Percentiles rank a stretch among this genome's conserved stretches.
Conservation (phyloP, 2,888 invertebrate genomes). For the Drosophila neonasuta region DNA sequence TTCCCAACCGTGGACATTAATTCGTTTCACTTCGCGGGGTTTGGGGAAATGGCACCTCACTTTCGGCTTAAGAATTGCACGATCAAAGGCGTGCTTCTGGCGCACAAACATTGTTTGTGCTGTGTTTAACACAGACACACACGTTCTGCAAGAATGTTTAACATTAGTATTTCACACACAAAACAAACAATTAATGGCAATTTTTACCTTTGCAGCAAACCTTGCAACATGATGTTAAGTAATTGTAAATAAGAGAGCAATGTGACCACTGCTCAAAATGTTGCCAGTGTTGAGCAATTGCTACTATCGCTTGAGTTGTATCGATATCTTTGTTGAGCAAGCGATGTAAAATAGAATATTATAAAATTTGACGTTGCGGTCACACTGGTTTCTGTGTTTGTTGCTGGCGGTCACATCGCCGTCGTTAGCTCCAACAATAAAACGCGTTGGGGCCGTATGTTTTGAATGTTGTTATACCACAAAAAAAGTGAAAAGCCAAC, state of each 20-base stretch:
- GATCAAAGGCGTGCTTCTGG: slow-evolving; percentile 78
- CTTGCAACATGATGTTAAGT: slow-evolving; percentile 73
- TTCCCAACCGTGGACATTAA: slow-evolving; percentile 88
- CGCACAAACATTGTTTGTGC: slow-evolving; percentile 66
- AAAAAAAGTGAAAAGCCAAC: slow-evolving; percentile 61
- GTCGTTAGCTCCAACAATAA: slow-evolving; percentile 67
- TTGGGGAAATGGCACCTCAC: slow-evolving; percentile 86
- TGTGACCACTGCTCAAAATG: slow-evolving; percentile 12
- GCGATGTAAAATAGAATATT: background rate
- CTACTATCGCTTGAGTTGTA: slow-evolving; percentile 7
- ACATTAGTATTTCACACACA: slow-evolving; percentile 19
- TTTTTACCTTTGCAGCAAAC: slow-evolving; percentile 68
- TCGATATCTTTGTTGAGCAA: slow-evolving; percentile 4
- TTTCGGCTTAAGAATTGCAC: slow-evolving; percentile 75
- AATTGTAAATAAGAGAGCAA: slow-evolving; percentile 35
- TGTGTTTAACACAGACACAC: slow-evolving; percentile 46
- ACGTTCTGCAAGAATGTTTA: slow-evolving; percentile 48
- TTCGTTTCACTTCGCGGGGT: slow-evolving; percentile 88
- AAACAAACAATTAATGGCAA: background rate
- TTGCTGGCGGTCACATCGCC: slow-evolving; percentile 51
- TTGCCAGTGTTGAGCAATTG: slow-evolving; percentile 23
- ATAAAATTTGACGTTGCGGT: background rate
- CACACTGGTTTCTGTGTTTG: slow-evolving; percentile 25
- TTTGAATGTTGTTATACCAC: slow-evolving; percentile 61
- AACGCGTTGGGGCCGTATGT: slow-evolving; percentile 62